phyloP scores from a whole-genome alignment of 1,140 invertebrate genomes.

The Teleogryllus occipitalis region DNA sequence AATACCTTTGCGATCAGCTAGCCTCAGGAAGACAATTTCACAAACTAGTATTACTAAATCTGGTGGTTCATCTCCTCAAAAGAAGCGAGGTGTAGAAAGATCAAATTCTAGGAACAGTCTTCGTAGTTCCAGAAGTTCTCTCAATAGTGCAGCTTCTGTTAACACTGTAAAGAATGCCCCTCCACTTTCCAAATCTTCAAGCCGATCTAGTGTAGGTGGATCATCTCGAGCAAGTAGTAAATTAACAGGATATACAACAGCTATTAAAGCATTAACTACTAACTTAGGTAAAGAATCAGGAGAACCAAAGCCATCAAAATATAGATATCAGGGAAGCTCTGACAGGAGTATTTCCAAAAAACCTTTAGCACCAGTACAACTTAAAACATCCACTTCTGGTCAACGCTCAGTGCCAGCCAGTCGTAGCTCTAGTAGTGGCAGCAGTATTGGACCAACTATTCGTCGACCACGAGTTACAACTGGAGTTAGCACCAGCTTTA shows the following conservation, averaged over 20 bases:
- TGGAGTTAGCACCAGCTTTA: slow-evolving; percentile 32
- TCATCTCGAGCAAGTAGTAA: slow-evolving; percentile 24
- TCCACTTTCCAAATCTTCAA: slow-evolving; percentile 24
- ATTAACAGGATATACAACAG: slow-evolving; percentile 31
- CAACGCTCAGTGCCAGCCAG: slow-evolving; percentile 29
- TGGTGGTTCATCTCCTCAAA: background rate
- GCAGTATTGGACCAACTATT: slow-evolving; percentile 30
- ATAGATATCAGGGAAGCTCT: slow-evolving; percentile 18
- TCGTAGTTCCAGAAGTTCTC: slow-evolving; percentile 67
- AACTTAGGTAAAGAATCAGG: slow-evolving; percentile 27
- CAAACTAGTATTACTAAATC: slow-evolving; percentile 24
- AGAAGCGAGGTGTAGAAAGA: slow-evolving; percentile 42
- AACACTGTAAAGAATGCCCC: slow-evolving; percentile 61
- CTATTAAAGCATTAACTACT: slow-evolving; percentile 32
- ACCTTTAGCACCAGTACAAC: slow-evolving; percentile 31
- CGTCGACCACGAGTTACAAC: slow-evolving; percentile 24
- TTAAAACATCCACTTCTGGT: slow-evolving; percentile 19
- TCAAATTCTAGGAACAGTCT: slow-evolving; percentile 63
- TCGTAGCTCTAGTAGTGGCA: slow-evolving; percentile 36
- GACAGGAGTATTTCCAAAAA: slow-evolving; percentile 27
- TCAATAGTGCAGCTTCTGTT: slow-evolving; percentile 71
- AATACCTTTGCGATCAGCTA: slow-evolving; percentile 33
- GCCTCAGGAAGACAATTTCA: slow-evolving; percentile 34
- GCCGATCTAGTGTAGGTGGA: slow-evolving; percentile 16
- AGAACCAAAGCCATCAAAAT: slow-evolving; percentile 18